Evolutionary conservation across 2,797 vertebrate species (phyloP).

Genomic region (Menidia menidia): DNA sequence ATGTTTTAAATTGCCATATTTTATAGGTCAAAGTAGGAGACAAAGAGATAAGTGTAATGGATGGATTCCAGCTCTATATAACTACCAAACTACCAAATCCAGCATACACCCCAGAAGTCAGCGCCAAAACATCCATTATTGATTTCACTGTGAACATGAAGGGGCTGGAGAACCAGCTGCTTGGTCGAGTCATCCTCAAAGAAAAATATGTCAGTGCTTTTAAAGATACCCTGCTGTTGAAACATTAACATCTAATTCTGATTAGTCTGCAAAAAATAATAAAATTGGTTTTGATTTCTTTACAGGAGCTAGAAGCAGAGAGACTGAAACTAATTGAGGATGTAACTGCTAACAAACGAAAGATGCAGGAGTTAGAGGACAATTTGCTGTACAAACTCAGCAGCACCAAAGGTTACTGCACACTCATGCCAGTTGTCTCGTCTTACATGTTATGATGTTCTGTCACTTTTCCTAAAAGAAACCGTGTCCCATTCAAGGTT

Average conservation of each 20-base stretch:
- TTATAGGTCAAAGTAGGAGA: constrained; percentile 92
- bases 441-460: no score
- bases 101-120: constrained; percentile 91
- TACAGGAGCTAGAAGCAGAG: constrained; percentile 92
- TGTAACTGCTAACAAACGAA: constrained; percentile 89
- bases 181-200: constrained; percentile 89
- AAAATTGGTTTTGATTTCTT: background rate
- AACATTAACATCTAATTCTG: background rate
- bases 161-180: constrained; percentile 92
- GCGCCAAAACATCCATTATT: constrained; percentile 89
- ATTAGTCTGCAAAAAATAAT: background rate
- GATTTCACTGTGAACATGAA: constrained; percentile 94
- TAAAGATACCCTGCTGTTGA: background rate
- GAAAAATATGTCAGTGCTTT: constrained; percentile 87
- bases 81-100: constrained; percentile 93
- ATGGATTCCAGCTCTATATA: constrained; percentile 89
- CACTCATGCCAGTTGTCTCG: background rate
- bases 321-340: constrained; percentile 89
- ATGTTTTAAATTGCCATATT: constrained; percentile 7
- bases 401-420: constrained; percentile 79
- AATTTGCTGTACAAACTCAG: constrained; percentile 89
- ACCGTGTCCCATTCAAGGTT: constrained; percentile 70
- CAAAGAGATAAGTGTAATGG: constrained; percentile 90
- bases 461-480: background rate
- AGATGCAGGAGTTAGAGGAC: constrained; percentile 93